phyloP scores from a whole-genome alignment of 1,140 invertebrate genomes.

The Littorina saxatilis region DNA sequence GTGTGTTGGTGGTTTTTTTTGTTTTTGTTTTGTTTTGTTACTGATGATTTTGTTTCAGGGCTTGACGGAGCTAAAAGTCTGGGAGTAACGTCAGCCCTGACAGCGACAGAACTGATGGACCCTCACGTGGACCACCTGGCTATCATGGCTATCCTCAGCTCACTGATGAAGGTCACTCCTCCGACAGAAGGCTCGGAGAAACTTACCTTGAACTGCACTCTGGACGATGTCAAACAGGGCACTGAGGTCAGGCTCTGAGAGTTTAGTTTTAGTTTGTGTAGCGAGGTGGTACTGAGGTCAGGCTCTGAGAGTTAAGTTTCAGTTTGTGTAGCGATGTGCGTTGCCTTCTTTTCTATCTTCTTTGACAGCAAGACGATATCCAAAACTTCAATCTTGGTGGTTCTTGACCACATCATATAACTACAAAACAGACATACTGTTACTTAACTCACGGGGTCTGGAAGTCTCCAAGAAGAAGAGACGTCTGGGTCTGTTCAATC shows the following conservation, averaged over 20 bases:
- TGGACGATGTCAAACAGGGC: slow-evolving; percentile 56
- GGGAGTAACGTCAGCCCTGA: slow-evolving; percentile 91
- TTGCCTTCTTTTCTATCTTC: too few species aligned
- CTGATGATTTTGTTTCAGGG: slow-evolving; percentile 51
- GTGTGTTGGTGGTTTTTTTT: too few species aligned
- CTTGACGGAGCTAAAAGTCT: slow-evolving; percentile 71
- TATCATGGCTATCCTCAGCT: slow-evolving; percentile 94
- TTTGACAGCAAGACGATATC: too few species aligned
- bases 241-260: slow-evolving; percentile 48
- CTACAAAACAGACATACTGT: too few species aligned
- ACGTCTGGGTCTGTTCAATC: too few species aligned
- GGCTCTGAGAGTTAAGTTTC: not conserved
- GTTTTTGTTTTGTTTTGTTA: too few species aligned
- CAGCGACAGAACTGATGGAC: slow-evolving; percentile 95
- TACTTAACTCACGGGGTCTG: too few species aligned
- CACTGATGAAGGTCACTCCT: slow-evolving; percentile 91
- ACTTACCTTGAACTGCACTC: slow-evolving; percentile 55
- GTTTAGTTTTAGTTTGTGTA: not conserved
- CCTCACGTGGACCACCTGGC: slow-evolving; percentile 95
- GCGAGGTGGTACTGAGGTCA: slow-evolving; percentile 61
- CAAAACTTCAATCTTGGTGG: too few species aligned
- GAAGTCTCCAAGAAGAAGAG: too few species aligned
- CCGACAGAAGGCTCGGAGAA: slow-evolving; percentile 62
- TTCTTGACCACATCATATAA: too few species aligned
- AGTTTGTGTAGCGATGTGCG: too few species aligned